Conservation (phyloP, 37 sponge, comb jelly and placozoan species). For the Cliona cf. orientalis region DNA sequence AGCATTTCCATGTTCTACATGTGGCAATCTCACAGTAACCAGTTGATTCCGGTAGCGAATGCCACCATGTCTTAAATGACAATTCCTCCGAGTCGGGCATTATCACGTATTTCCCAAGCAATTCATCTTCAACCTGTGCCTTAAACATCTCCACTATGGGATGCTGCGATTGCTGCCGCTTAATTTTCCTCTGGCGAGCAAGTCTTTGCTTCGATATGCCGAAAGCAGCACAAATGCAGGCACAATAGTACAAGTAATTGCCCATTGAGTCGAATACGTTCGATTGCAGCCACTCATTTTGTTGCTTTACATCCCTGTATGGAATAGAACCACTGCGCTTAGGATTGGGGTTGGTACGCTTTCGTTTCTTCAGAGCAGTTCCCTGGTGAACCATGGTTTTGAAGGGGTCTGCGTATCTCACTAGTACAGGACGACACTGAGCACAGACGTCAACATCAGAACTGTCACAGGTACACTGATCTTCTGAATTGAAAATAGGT, state of each 20-base stretch:
- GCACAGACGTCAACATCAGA: no score
- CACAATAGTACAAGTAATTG: neutral
- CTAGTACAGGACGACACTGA: no score
- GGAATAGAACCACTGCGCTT: no score
- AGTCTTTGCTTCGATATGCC: neutral
- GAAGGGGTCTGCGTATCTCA: no score
- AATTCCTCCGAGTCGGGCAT: neutral
- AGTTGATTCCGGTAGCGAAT: neutral
- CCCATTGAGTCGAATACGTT: no score
- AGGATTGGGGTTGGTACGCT: no score
- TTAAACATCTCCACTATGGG: neutral
- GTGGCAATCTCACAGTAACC: neutral
- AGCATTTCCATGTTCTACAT: neutral
- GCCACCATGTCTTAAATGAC: neutral
- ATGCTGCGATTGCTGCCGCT: neutral
- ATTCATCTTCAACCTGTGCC: neutral
- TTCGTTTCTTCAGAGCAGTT: no score
- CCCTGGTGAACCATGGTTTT: no score
- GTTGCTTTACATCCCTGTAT: no score
- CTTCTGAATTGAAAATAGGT: no score
- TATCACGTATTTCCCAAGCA: neutral
- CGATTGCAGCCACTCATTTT: no score
- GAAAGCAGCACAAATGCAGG: neutral
- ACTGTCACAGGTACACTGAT: no score
- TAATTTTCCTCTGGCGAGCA: neutral